Base-by-base conservation (phyloP, 2,888 invertebrate species). In the Tipula lateralis region DNA sequence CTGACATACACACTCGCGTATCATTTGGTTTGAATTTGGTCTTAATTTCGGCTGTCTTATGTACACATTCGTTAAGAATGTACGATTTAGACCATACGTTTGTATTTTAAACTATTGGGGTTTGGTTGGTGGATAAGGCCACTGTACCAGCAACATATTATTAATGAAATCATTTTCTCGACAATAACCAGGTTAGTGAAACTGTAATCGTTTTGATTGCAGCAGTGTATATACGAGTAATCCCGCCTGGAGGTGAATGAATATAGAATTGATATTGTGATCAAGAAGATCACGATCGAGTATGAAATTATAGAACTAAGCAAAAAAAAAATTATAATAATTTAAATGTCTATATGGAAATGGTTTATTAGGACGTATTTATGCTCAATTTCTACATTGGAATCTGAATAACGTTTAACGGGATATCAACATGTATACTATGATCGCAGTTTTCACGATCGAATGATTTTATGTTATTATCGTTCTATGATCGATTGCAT, bases 201-300 rank as follows among this genome's bases (percentile, higher is more conserved):
- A 66, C 66, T 24, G 66, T 66, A 66, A 66, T 66, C 66, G 66
- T 24, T n/a, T n/a, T 66, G 66, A 66, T 66, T 66, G 66, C 24
- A 66, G 66, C 24, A 24, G 24, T 5, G 3, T n/a, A n/a, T 24
- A 66, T 24, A 66, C 66, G 66, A 66, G 24, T 66, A 66, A 24
- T 66, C 66, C 66, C 24, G 66, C 66, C 66, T 66, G 12, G 12
- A 66, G 66, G 66, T 9, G 66, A 66, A 66, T 66, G 66, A 24
- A 66, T 66, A 66, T 66, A 24, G 24, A 66, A 66, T 19, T 66
- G 66, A 24, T 24, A 24, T 24, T 66, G 66, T 66, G 66, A 66
- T 66, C 66, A 66, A 66, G 66, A 66, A 66, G 66, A 66, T 66
- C 66, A 66, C 66, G 66, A 66, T 66, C n/a, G 66, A 66, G 24